Evolutionary conservation across 2,113 vertebrate species (phyloP).

Genomic region (Ramphastos sulfuratus): DNA sequence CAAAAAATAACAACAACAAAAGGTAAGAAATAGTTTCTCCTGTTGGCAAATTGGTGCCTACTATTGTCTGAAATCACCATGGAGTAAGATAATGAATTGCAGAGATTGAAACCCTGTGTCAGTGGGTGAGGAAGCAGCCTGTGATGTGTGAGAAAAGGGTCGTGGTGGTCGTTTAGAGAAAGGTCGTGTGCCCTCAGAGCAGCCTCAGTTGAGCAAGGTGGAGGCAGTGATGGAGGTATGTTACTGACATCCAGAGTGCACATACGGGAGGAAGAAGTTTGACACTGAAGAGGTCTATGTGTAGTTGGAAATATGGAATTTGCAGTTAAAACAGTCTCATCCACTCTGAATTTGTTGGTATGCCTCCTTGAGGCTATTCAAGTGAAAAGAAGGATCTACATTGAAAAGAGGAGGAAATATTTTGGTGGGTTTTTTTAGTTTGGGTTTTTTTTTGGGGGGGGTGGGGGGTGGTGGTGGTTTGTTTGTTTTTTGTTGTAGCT

Average conservation of each 20-base stretch:
- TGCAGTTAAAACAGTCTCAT: background rate
- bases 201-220: background rate
- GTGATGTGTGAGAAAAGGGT: background rate
- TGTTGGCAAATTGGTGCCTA: accelerated
- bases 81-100: background rate
- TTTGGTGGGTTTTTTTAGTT: background rate
- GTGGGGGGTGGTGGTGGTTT: no score
- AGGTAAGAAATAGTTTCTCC: background rate
- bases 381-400: background rate
- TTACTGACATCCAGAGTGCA: background rate
- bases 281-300: background rate
- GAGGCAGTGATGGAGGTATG: background rate
- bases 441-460: no score
- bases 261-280: background rate
- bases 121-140: background rate
- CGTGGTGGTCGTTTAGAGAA: background rate
- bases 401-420: background rate
- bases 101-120: background rate
- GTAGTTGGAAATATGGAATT: background rate
- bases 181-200: background rate
- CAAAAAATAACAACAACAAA: background rate
- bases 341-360: background rate
- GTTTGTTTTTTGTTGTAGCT: background rate
- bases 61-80: background rate
- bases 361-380: background rate